Evolutionary conservation across 2,888 invertebrate species (phyloP), one percentile per base, ranked within the genome.

Genomic region (Pasiphila rectangulata): DNA sequence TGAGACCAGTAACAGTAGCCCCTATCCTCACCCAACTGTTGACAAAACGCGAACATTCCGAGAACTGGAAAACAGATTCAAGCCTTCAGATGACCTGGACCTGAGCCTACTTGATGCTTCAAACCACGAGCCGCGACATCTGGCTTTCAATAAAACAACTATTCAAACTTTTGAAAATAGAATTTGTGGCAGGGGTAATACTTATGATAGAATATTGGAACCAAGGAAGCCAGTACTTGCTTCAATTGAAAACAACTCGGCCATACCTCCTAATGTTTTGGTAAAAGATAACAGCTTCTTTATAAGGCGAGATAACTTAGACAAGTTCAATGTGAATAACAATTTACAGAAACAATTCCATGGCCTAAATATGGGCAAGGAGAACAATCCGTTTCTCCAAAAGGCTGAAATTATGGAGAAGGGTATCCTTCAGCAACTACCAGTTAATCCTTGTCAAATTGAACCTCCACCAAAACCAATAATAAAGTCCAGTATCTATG

Each of bases 71-170:
- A 49, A 67, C 4, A 63, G 55, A 17, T 76, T 67, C 66, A 57
- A 61, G 6, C 85, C 88, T 5, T 76, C 79, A 19, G 79, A 73
- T 54, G 87, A 88, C 10, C 66, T 88, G 24, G 80, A 88, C 30
- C 55, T 88, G 6, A 88, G 88, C 58, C 66, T 86, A 54, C 70
- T 88, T 23, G 88, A 88, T 60, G 63, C 67, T 29, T 65, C 71
- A 4, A 48, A 53, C 25, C 65, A 67, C 32, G 68, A 69, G 30
- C 70, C 72, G 16, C 60, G 65, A 27, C 64, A 57, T 41, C 64
- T 61, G 34, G 40, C 46, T 17, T 51, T 55, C 42, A 48, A 50
- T 40, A 68, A 58, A 21, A 54, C 64, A 21, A 60, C 59, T 27
- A 32, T 61, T 0, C 64, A 66, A 17, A 38, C 47, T 7, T 47